These are phyloP conservation scores for Rhagoletis zephyria DNA, from an alignment of 1,140 invertebrate genomes.

Conservation along the genomic window DNA sequence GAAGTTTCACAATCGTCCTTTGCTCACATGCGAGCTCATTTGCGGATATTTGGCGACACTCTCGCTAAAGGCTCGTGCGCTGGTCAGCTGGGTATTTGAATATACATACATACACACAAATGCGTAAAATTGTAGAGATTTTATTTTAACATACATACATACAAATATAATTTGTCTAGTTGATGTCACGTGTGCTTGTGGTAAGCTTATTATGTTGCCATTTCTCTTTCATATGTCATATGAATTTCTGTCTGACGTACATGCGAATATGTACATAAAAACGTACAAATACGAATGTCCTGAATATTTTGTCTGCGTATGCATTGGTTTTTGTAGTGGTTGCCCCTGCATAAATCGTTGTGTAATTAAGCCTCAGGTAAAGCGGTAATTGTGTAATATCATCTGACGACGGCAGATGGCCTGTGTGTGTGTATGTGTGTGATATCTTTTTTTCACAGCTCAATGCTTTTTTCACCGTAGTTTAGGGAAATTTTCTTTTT, in stretches of 20 bases:
- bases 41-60: no score
- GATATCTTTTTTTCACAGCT: no score
- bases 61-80: no score
- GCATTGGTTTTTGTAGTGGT: background rate
- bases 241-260: background rate
- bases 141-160: no score
- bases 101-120: background rate
- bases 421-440: no score
- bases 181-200: constrained; percentile 9
- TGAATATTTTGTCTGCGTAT: background rate
- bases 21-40: no score
- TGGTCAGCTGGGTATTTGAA: no score
- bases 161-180: background rate
- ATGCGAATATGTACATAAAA: background rate
- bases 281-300: background rate
- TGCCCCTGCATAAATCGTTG: background rate
- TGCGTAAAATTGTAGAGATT: background rate
- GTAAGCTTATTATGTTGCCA: constrained; percentile 44
- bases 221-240: background rate
- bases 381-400: background rate
- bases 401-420: background rate
- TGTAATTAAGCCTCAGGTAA: background rate
- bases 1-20: no score
- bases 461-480: no score
- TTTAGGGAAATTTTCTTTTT: no score